Evolutionary conservation across 2,797 vertebrate genomes (phyloP).

Genomic region (Lateolabrax maculatus): DNA sequence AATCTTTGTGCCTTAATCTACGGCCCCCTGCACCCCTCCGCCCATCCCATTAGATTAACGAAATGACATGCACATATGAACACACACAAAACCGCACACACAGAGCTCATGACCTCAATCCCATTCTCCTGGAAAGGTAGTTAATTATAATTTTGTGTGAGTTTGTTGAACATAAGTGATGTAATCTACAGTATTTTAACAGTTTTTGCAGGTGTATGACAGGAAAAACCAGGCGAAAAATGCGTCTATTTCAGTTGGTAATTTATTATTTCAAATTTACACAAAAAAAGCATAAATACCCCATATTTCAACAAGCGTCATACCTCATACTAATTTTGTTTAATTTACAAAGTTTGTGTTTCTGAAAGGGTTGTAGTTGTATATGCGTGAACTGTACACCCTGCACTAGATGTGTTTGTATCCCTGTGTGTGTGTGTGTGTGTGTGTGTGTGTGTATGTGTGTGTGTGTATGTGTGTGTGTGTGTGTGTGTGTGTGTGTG

Average conservation of each 20-base stretch:
- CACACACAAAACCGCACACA: constrained; percentile 43
- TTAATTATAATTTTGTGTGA: constrained; percentile 45
- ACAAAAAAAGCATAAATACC: neutral
- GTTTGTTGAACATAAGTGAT: constrained; percentile 13
- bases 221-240: neutral
- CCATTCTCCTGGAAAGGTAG: constrained; percentile 40
- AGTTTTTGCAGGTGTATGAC: neutral
- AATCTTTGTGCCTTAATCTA: constrained; percentile 82
- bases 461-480: constrained; percentile 25
- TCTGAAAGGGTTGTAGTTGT: constrained; percentile 11
- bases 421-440: constrained; percentile 3
- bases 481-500: constrained; percentile 63
- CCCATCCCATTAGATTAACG: constrained; percentile 86
- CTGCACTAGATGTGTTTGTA: constrained; percentile 8
- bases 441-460: constrained; percentile 12
- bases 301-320: neutral
- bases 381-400: constrained; percentile 13
- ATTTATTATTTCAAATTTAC: neutral
- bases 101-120: constrained; percentile 68
- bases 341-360: neutral
- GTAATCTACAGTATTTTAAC: neutral
- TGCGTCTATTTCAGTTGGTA: neutral
- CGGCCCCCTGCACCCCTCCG: constrained; percentile 72
- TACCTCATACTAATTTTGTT: neutral
- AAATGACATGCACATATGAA: constrained; percentile 79